These are phyloP conservation scores for Euclidia mi DNA, from an alignment of 2,888 invertebrate species.

Conservation along the genomic window DNA sequence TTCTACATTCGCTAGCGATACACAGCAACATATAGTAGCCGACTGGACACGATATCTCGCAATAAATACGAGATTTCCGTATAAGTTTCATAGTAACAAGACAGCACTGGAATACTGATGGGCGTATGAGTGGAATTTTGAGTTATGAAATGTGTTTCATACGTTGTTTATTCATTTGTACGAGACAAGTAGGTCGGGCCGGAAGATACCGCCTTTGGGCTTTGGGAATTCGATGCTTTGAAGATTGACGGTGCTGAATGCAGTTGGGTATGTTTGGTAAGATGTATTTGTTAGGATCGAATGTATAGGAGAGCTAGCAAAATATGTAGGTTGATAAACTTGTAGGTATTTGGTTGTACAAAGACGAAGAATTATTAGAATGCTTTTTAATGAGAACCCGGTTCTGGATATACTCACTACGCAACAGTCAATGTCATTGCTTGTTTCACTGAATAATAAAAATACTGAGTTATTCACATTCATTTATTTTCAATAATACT, in stretches of 20 bases:
- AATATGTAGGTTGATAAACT: no score
- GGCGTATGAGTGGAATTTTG: conserved; percentile 15
- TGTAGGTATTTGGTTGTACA: no score
- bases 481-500: no score
- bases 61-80: conserved; percentile 31
- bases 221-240: not conserved
- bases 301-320: no score
- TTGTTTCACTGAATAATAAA: no score
- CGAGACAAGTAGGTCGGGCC: conserved; percentile 7
- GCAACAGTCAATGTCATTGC: no score
- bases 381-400: no score
- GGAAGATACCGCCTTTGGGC: not conserved
- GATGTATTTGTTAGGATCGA: no score
- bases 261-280: no score
- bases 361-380: no score
- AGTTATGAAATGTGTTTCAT: conserved; percentile 13
- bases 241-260: not conserved
- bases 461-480: no score
- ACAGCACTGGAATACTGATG: conserved; percentile 27
- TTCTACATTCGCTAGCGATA: not conserved
- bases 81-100: conserved; percentile 23
- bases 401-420: no score
- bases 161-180: conserved; percentile 12
- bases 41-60: conserved; percentile 14
- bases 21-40: not conserved